phyloP scores from a whole-genome alignment of 2,113 vertebrate species.

The Mungos mungo region DNA sequence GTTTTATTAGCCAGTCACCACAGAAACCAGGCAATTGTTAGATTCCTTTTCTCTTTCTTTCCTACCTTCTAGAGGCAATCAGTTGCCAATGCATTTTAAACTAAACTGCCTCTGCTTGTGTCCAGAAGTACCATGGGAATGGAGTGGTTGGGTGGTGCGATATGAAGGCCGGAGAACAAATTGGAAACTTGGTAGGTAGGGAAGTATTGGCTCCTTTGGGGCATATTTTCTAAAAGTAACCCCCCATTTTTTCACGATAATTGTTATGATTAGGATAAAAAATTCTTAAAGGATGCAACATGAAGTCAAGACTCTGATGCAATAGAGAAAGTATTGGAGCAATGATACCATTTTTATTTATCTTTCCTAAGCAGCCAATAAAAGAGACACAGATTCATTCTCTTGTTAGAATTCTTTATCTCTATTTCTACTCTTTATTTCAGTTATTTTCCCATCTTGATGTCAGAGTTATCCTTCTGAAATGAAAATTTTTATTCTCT shows the following conservation, averaged over 20 bases:
- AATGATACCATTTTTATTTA: neutral
- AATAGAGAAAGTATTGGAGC: neutral
- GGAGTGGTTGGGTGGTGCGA: neutral
- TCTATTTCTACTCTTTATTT: neutral
- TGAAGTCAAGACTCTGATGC: neutral
- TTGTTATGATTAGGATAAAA: neutral
- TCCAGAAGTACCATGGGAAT: neutral
- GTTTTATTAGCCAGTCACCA: neutral
- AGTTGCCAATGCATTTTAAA: neutral
- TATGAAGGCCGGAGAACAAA: neutral
- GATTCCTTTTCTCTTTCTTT: neutral
- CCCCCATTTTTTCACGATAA: neutral
- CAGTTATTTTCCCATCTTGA: neutral
- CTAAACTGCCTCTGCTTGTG: neutral
- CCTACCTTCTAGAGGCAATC: neutral
- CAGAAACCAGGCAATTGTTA: neutral
- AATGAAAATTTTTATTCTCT: neutral
- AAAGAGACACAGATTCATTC: neutral
- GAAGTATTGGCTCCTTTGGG: neutral
- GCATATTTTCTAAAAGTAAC: neutral
- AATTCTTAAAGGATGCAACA: neutral
- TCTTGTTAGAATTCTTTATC: neutral
- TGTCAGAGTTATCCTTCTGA: neutral
- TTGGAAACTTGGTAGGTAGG: neutral
- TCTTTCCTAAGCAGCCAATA: neutral